These are phyloP conservation scores for Bagarius yarrelli DNA, from an alignment of 2,113 vertebrate species.

Conservation along the genomic window DNA sequence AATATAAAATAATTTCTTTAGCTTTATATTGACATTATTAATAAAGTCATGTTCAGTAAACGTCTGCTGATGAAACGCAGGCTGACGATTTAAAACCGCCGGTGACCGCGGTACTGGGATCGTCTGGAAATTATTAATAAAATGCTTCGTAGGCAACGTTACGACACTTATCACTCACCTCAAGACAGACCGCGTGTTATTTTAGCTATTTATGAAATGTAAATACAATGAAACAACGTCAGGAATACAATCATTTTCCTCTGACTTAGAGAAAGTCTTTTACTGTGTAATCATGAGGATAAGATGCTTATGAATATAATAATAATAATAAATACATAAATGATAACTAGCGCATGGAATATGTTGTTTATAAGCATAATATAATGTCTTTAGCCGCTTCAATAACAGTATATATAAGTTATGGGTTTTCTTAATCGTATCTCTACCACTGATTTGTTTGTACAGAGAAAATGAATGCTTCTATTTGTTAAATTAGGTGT, in stretches of 20 bases:
- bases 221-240: not conserved
- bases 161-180: not conserved
- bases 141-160: not conserved
- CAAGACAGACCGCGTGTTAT: not conserved
- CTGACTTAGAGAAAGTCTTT: not conserved
- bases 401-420: not conserved
- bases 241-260: not conserved
- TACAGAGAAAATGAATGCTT: slow-evolving; percentile 9
- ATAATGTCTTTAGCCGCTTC: not conserved
- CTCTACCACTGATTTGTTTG: not conserved
- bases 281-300: not conserved
- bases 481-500: slow-evolving; percentile 51
- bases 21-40: no score
- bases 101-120: no score
- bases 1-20: no score
- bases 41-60: no score
- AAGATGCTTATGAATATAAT: no score
- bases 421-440: not conserved
- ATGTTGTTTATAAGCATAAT: no score
- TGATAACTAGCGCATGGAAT: not conserved
- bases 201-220: not conserved
- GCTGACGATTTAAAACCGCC: no score
- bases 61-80: no score
- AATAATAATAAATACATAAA: not conserved
- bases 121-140: not conserved